These are phyloP conservation scores for Neoseiulus cucumeris DNA, from an alignment of 1,140 invertebrate genomes.

Conservation along the genomic window DNA sequence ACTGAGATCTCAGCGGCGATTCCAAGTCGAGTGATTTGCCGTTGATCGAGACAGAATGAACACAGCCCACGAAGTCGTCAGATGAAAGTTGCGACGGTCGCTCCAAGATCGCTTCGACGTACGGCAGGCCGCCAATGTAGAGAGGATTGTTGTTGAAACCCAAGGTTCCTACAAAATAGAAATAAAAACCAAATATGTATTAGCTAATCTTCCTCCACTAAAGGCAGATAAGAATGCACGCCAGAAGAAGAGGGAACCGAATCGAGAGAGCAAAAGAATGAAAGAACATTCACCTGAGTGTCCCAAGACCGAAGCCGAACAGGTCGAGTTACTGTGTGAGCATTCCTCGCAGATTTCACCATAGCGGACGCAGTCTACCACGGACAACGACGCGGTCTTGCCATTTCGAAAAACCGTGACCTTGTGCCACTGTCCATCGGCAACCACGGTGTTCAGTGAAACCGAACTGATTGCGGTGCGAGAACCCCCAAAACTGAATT, in stretches of 20 bases:
- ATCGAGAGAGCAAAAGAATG: too few species aligned
- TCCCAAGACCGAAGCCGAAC: background rate
- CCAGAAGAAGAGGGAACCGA: too few species aligned
- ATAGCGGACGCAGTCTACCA: constrained; percentile 9
- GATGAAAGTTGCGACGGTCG: constrained; percentile 65
- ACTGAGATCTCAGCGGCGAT: constrained; percentile 42
- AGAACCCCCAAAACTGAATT: constrained; percentile 71
- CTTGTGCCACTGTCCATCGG: constrained; percentile 73
- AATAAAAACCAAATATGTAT: background rate
- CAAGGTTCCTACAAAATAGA: constrained; percentile 47
- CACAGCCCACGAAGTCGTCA: constrained; percentile 77
- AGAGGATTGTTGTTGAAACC: constrained; percentile 75
- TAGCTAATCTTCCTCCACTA: background rate
- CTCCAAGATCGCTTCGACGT: constrained; percentile 60
- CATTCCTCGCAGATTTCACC: constrained; percentile 68
- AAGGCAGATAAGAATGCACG: too few species aligned
- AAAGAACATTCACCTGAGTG: background rate
- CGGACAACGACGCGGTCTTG: constrained; percentile 19
- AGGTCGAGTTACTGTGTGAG: constrained; percentile 42
- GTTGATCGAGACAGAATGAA: constrained; percentile 70
- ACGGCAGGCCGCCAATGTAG: constrained; percentile 57
- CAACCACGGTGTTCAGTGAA: constrained; percentile 41
- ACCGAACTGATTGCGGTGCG: constrained; percentile 59
- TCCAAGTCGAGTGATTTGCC: constrained; percentile 56
- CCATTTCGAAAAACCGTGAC: constrained; percentile 72